Evolutionary conservation across 2,888 invertebrate genomes (phyloP).

Genomic region (Nemapogon koenigi): DNA sequence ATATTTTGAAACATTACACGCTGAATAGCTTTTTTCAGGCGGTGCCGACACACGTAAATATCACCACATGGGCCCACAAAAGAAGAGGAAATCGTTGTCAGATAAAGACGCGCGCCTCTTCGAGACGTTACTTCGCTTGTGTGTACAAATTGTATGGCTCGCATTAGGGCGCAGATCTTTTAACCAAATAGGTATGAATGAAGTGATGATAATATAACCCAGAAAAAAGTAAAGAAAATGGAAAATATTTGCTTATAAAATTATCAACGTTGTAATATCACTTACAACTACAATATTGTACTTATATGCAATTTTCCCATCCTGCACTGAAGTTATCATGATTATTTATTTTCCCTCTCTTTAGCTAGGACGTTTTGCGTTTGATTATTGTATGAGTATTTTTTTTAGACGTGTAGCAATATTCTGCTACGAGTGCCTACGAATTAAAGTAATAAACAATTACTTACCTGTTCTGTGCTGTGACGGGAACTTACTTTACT

Average conservation of each 20-base stretch:
- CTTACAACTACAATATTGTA: neutral
- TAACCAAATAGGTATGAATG: slow-evolving; percentile 65
- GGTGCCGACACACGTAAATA: slow-evolving; percentile 56
- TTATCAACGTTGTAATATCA: neutral
- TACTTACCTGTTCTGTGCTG: neutral
- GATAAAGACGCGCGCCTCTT: slow-evolving; percentile 69
- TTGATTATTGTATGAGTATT: neutral
- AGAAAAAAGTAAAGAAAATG: no score
- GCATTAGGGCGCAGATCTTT: slow-evolving; percentile 65
- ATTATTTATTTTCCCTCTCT: no score
- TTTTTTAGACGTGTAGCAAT: neutral
- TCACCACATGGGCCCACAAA: slow-evolving; percentile 67
- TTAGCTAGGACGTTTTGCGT: no score
- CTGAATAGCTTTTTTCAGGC: no score
- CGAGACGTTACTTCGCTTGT: slow-evolving; percentile 64
- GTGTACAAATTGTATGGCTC: slow-evolving; percentile 69
- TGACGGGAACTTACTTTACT: neutral
- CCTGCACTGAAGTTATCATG: no score
- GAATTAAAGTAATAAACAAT: neutral
- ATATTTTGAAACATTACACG: no score
- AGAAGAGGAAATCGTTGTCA: slow-evolving; percentile 63
- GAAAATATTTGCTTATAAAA: slow-evolving; percentile 7
- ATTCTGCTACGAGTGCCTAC: neutral
- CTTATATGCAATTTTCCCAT: no score
- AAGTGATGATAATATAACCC: no score